Evolutionary conservation across 1,140 invertebrate genomes (phyloP).

Genomic region (Drosophila elegans): DNA sequence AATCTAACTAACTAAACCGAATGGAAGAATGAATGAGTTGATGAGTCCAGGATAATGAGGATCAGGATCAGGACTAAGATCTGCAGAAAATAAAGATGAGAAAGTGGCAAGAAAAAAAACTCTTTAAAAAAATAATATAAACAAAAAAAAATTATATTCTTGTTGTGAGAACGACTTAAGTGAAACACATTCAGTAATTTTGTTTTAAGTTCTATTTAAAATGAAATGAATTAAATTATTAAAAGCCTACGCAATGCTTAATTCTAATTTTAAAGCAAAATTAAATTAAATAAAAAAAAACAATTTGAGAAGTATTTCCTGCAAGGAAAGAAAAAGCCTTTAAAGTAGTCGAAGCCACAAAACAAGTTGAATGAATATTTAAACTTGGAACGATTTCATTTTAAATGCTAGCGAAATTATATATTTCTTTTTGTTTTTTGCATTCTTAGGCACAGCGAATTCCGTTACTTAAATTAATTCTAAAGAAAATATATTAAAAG

Average conservation of each 20-base stretch:
- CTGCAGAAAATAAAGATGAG: constrained; percentile 9
- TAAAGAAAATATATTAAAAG: constrained; percentile 46
- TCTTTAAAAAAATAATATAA: constrained; percentile 29
- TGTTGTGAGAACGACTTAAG: constrained; percentile 27
- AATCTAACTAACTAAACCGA: constrained; percentile 66
- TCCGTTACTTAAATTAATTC: constrained; percentile 76
- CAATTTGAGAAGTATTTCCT: constrained; percentile 81
- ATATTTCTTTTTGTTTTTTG: constrained; percentile 34
- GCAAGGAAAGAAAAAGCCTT: constrained; percentile 81
- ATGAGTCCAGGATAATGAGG: constrained; percentile 29
- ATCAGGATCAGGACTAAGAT: neutral
- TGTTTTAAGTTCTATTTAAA: constrained; percentile 83
- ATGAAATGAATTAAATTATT: constrained; percentile 71
- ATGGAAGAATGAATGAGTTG: constrained; percentile 58
- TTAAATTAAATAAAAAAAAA: constrained; percentile 41
- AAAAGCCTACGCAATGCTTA: constrained; percentile 29
- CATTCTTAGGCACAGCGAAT: constrained; percentile 44
- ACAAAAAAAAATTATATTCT: constrained; percentile 27
- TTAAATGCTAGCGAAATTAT: constrained; percentile 54
- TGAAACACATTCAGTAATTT: constrained; percentile 79
- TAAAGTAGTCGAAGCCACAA: constrained; percentile 67
- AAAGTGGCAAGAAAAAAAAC: constrained; percentile 7
- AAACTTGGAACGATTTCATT: constrained; percentile 53
- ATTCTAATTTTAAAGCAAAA: constrained; percentile 46
- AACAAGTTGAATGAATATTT: constrained; percentile 38